phyloP scores from a whole-genome alignment of 2,797 vertebrate genomes.

The Oceanodroma leucorhoa region DNA sequence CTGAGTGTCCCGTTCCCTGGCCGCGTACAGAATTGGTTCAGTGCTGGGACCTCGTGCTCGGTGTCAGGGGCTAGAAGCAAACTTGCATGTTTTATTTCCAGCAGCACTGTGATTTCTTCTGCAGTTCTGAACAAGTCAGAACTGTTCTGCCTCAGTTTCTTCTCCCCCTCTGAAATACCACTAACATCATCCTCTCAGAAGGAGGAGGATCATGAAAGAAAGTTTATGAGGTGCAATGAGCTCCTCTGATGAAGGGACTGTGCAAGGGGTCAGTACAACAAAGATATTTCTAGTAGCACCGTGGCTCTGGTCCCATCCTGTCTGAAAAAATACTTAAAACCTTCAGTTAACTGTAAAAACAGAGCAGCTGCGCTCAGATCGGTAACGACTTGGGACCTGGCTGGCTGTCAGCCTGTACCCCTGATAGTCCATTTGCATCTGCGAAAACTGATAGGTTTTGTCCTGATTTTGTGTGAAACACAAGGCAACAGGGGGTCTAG shows the following conservation, averaged over 20 bases:
- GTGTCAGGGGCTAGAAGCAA: not conserved
- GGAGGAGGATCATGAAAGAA: not conserved
- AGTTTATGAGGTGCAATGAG: not conserved
- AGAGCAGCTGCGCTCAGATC: not conserved
- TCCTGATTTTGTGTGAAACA: not conserved
- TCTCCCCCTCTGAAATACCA: fast-evolving
- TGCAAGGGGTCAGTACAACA: not conserved
- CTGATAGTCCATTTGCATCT: not conserved
- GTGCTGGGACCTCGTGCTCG: not conserved
- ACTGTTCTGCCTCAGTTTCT: not conserved
- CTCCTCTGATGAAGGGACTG: not conserved
- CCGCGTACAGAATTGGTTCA: not conserved
- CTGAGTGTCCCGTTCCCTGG: not conserved
- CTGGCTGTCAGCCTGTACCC: not conserved
- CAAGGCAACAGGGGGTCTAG: not conserved
- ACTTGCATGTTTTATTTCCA: not conserved
- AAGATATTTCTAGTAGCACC: not conserved
- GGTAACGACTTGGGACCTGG: fast-evolving
- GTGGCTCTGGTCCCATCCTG: not conserved
- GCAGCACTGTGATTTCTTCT: not conserved
- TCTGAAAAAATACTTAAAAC: not conserved
- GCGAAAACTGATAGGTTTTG: not conserved
- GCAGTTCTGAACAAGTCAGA: not conserved
- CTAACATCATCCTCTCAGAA: not conserved
- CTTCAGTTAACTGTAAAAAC: not conserved